Evolutionary conservation across 1,140 invertebrate genomes (phyloP).

Genomic region (Pristionchus pacificus): DNA sequence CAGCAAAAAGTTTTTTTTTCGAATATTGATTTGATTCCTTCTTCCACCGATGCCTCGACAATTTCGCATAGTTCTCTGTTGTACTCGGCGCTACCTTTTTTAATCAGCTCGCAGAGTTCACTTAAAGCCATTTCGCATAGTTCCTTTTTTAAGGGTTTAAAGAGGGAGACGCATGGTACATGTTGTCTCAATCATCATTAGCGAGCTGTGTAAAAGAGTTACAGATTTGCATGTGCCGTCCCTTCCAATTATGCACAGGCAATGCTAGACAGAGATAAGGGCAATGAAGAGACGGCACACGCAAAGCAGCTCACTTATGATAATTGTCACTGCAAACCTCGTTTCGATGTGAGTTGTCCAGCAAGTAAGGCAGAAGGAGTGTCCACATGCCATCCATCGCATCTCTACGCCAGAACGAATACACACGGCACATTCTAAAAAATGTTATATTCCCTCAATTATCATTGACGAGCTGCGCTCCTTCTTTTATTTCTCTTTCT

Average conservation of each 20-base stretch:
- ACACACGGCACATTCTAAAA: not conserved
- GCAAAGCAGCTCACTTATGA: not conserved
- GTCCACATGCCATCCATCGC: conserved; percentile 14
- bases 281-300: not conserved
- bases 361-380: conserved; percentile 25
- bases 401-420: not conserved
- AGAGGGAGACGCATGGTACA: not conserved
- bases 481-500: not conserved
- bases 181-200: not conserved
- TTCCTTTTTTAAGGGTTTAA: no score
- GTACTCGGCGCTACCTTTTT: no score
- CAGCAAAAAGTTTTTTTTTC: no score
- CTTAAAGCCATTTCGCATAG: no score
- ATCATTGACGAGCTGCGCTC: not conserved
- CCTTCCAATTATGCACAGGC: not conserved
- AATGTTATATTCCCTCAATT: not conserved
- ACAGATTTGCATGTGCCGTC: not conserved
- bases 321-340: not conserved
- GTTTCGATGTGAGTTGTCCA: conserved; percentile 27
- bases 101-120: no score
- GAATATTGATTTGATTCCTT: no score
- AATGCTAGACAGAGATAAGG: not conserved
- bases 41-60: no score
- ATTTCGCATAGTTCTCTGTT: no score
- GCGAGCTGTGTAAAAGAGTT: not conserved